Evolutionary conservation across 2,888 invertebrate genomes (phyloP).

Genomic region (Agrotis segetum): DNA sequence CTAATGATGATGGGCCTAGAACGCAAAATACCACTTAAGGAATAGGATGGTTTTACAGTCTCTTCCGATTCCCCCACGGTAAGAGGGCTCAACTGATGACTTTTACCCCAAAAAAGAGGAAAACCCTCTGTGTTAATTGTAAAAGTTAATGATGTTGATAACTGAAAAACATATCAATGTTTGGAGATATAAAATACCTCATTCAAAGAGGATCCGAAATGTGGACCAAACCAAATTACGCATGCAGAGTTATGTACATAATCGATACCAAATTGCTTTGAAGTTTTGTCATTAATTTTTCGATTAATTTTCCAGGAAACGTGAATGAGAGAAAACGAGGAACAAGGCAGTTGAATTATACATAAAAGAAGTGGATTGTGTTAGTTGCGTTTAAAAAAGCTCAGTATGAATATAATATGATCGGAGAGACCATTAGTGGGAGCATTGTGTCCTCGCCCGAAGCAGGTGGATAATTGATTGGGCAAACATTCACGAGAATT

Average conservation of each 20-base stretch:
- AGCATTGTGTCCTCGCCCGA: slow-evolving; percentile 80
- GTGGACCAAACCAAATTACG: slow-evolving; percentile 17
- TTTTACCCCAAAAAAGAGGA: too few relatives aligned
- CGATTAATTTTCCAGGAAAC: slow-evolving; percentile 22
- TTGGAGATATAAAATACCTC: slow-evolving; percentile 28
- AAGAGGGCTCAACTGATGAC: too few relatives aligned
- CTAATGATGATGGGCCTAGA: too few relatives aligned
- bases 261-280: slow-evolving; percentile 47
- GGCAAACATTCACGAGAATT: slow-evolving; percentile 85
- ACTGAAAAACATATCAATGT: slow-evolving; percentile 18
- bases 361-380: neutral
- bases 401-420: slow-evolving; percentile 44
- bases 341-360: neutral
- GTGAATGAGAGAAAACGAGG: slow-evolving; percentile 10
- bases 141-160: slow-evolving; percentile 13
- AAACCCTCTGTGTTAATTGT: slow-evolving; percentile 1
- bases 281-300: slow-evolving; percentile 26
- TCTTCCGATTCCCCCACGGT: too few relatives aligned
- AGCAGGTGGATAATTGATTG: slow-evolving; percentile 89
- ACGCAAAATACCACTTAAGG: too few relatives aligned
- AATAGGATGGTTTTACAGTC: too few relatives aligned
- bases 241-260: slow-evolving; percentile 35
- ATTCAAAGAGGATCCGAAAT: slow-evolving; percentile 22
- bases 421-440: slow-evolving; percentile 53
- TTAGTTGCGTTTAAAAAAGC: slow-evolving; percentile 39